Base-by-base conservation (phyloP, 35 echinoderm and acorn worm species). In the Hemicentrotus pulcherrimus region DNA sequence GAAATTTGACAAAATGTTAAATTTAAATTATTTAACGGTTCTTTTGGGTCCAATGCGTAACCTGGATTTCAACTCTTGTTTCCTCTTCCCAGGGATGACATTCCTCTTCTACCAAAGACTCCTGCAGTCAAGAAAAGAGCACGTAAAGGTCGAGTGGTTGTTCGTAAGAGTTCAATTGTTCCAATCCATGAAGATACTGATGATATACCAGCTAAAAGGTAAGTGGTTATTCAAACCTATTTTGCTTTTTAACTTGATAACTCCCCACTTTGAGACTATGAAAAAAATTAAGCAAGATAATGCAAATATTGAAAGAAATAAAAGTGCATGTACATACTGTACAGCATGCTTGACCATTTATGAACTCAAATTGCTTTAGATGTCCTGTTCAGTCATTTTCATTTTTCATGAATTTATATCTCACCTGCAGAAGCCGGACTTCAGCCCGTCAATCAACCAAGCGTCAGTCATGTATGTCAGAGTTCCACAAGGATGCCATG, bases 81-180 rank as follows among this genome's bases (percentile, higher is more conserved):
- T 28, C 22, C 22, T 32, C 12, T 31, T 55, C 10, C 31, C 35
- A 95, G 95, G 31, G 95, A 95, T 32, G 95, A 95, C 6, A 30
- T 92, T 6, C 30, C 50, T 31, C 50, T 95, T 11, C 35, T 95
- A 32, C 95, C 95, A 31, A 95, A 95, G 89, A 95, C 95, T 7
- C 95, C 95, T 24, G 47, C 31, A 45, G 50, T 92, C 28, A 95
- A 91, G 41, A 95, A 91, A 9, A 91, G 55, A 46, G 32, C 87
- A 13, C 87, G 86, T 61, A 89, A 88, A 92, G 91, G 50, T 32
- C 86, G 88, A 2, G 28, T 88, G 13, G 95, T 92, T 16, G 85
- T 86, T 46, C 47, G 88, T 28, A 91, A 47, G 86, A 58, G 55
- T 61, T 95, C 95, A 95, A 24, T 86, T 2, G 28, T 86, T 50